A percentile compares a stretch with the other conserved stretches of the same genome.
Conservation (phyloP, 2,888 invertebrate genomes). For the Andrena marginata region DNA sequence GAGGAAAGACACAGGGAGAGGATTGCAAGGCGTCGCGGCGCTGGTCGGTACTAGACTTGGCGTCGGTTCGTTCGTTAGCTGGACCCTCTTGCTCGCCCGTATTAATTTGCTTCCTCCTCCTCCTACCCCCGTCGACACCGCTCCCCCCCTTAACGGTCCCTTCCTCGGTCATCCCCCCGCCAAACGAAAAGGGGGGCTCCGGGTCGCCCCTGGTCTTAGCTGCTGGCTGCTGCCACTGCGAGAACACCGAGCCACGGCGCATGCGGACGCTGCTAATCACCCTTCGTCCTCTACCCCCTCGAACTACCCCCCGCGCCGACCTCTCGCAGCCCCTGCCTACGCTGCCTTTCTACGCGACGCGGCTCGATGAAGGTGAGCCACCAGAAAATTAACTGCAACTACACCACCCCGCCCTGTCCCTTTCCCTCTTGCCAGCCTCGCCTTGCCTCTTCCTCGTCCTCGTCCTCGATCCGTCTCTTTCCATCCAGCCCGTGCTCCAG, state of each 20-base stretch:
- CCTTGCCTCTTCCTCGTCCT: not conserved
- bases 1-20: slow-evolving; percentile 62
- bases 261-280: slow-evolving; percentile 81
- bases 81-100: slow-evolving; percentile 83
- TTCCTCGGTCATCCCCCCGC: slow-evolving; percentile 62
- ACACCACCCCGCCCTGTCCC: slow-evolving; percentile 26
- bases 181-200: slow-evolving; percentile 72
- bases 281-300: slow-evolving; percentile 76
- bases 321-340: slow-evolving; percentile 32
- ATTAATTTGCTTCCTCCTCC: slow-evolving; percentile 84
- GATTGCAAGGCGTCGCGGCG: slow-evolving; percentile 76
- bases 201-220: slow-evolving; percentile 79
- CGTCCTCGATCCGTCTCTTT: not conserved
- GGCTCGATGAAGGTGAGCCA: slow-evolving; percentile 68
- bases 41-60: slow-evolving; percentile 83
- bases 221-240: slow-evolving; percentile 67
- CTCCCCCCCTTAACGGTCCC: slow-evolving; percentile 44
- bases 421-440: not conserved
- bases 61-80: slow-evolving; percentile 84
- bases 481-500: slow-evolving; percentile 38
- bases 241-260: slow-evolving; percentile 74
- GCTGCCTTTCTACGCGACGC: slow-evolving; percentile 52
- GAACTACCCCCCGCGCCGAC: slow-evolving; percentile 51
- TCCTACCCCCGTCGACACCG: slow-evolving; percentile 53
- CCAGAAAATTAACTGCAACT: slow-evolving; percentile 71